These are phyloP conservation scores for pig (Sus scrofa) DNA, from an alignment of 2,113 vertebrate genomes.

Conservation along the genomic window T2T-Sscrofa CM000815.6:127964001-127964500, in stretches of 20 bases:
- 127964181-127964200: too few relatives aligned
- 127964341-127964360: not conserved
- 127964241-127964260: not conserved
- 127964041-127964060: too few relatives aligned
- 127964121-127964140: too few relatives aligned
- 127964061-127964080: too few relatives aligned
- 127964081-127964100: too few relatives aligned
- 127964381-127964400: not conserved
- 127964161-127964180: too few relatives aligned
- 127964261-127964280: slow-evolving; percentile 16
- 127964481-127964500: not conserved
- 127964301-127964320: not conserved
- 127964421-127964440: not conserved
- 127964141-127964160: too few relatives aligned
- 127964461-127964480: too few relatives aligned
- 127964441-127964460: not conserved
- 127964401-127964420: not conserved
- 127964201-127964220: too few relatives aligned
- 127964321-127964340: not conserved
- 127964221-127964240: not conserved
- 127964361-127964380: not conserved
- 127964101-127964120: too few relatives aligned
- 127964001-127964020: too few relatives aligned
- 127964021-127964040: too few relatives aligned
- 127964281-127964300: not conserved